Evolutionary conservation across 2,113 vertebrate genomes (phyloP), one percentile per base, ranked within the genome.

Genomic region (Callipepla squamata): DNA sequence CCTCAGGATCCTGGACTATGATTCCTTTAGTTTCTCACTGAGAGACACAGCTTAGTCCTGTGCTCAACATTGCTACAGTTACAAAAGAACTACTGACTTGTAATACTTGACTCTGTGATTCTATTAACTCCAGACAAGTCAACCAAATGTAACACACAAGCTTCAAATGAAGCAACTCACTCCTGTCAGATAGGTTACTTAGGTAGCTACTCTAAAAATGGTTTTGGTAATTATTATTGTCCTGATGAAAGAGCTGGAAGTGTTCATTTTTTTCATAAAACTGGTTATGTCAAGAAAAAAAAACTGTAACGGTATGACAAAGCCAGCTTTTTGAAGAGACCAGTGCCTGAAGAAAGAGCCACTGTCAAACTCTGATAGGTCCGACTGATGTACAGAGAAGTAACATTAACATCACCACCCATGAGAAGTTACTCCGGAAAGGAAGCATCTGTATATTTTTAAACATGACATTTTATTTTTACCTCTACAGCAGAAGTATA

Each of bases 381-480:
- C 30, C 1, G 0, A 58, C 50, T 36, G 55, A 83, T 13, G 38
- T 14, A 38, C 15, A 86, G 34, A 70, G 42, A 61, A 51, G 18
- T 12, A 22, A 81, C 36, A 59, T 25, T 62, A 16, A 30, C 3
- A 38, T n/a, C 47, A 59, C 6, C 22, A 62, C 11, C 20, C n/a
- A 30, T 12, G 4, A 66, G 0, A 34, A 72, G 17, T 5, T 67
- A 40, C n/a, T 42, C 44, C 55, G 30, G 17, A 76, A 61, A 73
- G 11, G 30, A 85, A 44, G 6, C 4, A 48, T 0, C 0, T 1
- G 1, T 6, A 4, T 32, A 34, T 40, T 88, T 21, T 6, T 3
- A 87, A 44, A 72, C 11, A 23, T 9, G 6, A 55, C 40, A 25
- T 48, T 22, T 42, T 75, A 1, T n/a, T 26, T 38, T 81, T 67